A percentile compares a stretch with the other conserved stretches of the same genome.
phyloP scores from a whole-genome alignment of 2,113 vertebrate genomes.

The Apus apus region DNA sequence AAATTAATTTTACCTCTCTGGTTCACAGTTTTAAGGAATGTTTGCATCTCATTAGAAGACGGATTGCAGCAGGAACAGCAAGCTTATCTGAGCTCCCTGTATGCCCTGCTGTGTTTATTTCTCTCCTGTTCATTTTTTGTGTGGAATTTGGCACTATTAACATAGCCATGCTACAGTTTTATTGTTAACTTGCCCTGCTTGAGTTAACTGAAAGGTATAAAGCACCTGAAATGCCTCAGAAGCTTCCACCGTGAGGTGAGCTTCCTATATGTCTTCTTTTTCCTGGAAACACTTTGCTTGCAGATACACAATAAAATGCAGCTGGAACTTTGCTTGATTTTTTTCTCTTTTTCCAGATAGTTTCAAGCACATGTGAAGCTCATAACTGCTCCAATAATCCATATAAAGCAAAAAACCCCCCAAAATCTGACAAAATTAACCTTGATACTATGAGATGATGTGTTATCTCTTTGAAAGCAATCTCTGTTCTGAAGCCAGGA shows the following conservation, averaged over 20 bases:
- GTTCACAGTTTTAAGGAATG: background rate
- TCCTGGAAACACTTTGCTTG: background rate
- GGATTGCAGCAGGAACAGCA: background rate
- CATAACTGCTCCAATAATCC: background rate
- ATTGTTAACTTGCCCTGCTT: slow-evolving; percentile 23
- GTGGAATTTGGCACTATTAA: background rate
- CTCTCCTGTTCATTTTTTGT: background rate
- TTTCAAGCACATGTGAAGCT: background rate
- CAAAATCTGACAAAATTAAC: background rate
- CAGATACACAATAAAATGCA: background rate
- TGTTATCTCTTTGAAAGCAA: background rate
- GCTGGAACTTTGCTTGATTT: background rate
- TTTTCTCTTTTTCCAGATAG: background rate
- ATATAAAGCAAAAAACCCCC: background rate
- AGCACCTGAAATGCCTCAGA: slow-evolving; percentile 39
- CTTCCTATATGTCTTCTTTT: background rate
- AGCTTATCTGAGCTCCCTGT: background rate
- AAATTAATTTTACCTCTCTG: background rate
- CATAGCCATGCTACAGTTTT: slow-evolving; percentile 8
- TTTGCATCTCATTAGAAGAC: background rate
- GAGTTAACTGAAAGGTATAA: slow-evolving; percentile 42
- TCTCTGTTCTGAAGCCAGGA: background rate
- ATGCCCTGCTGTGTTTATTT: background rate
- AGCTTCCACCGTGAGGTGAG: background rate
- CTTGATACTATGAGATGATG: background rate